Evolutionary conservation across 2,113 vertebrate species (phyloP).

Genomic region (Parotia lawesii): DNA sequence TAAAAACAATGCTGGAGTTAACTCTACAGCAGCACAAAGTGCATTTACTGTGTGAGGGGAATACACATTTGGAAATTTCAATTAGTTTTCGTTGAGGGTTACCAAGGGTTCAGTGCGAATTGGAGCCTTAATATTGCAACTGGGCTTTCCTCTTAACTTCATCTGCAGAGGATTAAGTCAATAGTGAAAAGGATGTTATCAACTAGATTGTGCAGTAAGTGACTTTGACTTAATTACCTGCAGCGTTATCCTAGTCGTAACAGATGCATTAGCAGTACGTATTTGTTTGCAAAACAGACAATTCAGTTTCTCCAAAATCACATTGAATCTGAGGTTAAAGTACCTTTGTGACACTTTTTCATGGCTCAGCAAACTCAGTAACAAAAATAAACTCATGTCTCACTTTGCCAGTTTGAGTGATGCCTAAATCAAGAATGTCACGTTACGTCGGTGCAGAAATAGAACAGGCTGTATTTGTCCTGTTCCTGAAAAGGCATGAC

Average conservation of each 20-base stretch:
- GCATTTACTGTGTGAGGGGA: neutral
- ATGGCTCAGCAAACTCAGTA: neutral
- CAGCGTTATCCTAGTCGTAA: neutral
- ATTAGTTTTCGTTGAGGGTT: neutral
- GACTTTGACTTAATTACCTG: neutral
- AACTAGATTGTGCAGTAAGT: neutral
- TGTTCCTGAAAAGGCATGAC: neutral
- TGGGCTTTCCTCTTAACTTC: neutral
- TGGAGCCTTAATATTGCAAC: neutral
- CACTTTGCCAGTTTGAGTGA: neutral
- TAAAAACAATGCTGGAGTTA: neutral
- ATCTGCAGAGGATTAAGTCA: neutral
- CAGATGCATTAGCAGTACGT: neutral
- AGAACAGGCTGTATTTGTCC: neutral
- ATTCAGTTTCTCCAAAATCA: neutral
- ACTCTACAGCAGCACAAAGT: neutral
- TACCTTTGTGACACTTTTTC: neutral
- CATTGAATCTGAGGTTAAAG: neutral
- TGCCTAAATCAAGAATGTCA: neutral
- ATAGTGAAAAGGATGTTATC: neutral
- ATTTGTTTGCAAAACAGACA: neutral
- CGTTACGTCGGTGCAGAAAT: neutral
- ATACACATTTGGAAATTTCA: neutral
- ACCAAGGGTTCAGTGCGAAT: neutral
- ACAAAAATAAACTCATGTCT: neutral